phyloP scores from a whole-genome alignment of 2,888 invertebrate genomes.

The Dasysyrphus tricinctus region DNA sequence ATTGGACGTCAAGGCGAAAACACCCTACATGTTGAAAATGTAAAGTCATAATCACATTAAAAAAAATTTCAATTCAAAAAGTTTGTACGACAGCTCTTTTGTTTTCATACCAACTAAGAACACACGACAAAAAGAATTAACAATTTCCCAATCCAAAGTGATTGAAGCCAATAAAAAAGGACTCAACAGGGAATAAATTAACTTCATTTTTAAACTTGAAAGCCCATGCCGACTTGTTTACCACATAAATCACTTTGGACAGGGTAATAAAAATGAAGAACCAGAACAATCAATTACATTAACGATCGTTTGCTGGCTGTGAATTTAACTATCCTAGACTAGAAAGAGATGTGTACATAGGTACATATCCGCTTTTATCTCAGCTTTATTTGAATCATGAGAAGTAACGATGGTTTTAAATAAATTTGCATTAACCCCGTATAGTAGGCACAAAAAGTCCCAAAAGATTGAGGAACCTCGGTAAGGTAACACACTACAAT shows the following conservation, averaged over 20 bases:
- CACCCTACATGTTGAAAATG: no score
- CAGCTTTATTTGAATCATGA: background rate
- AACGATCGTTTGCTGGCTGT: background rate
- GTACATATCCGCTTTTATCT: background rate
- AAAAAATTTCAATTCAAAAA: background rate
- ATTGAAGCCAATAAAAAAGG: background rate
- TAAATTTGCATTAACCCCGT: background rate
- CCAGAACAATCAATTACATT: constrained; percentile 18
- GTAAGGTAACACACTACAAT: background rate
- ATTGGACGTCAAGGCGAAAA: no score
- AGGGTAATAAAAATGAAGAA: background rate
- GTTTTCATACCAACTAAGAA: background rate
- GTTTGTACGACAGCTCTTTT: constrained; percentile 16
- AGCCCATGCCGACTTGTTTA: constrained; percentile 7
- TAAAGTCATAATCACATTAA: no score
- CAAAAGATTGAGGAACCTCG: background rate
- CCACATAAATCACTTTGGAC: constrained; percentile 26
- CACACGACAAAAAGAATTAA: background rate
- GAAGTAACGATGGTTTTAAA: background rate
- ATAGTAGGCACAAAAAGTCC: background rate
- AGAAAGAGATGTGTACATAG: no score
- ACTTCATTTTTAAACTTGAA: background rate
- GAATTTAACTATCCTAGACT: constrained; percentile 4
- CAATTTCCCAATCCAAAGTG: background rate
- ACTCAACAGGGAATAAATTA: background rate